Evolutionary conservation across 2,113 vertebrate species (phyloP).

Genomic region (Cepphus grylle): DNA sequence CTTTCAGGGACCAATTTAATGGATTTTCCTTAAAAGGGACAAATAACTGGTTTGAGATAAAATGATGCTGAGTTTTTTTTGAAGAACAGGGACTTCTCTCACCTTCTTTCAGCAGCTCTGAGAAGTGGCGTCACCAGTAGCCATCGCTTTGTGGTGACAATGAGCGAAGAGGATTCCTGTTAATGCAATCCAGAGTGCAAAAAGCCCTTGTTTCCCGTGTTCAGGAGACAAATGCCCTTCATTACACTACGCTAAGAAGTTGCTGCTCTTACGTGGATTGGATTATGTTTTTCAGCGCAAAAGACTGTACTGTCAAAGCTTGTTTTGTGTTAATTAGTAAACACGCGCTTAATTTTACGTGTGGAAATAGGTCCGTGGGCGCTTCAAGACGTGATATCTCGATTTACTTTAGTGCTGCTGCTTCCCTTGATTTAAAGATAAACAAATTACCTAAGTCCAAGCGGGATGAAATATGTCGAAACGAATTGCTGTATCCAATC

Average conservation of each 20-base stretch:
- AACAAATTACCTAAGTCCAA: not conserved
- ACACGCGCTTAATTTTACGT: not conserved
- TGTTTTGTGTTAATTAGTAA: not conserved
- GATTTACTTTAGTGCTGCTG: not conserved
- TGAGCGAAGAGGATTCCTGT: not conserved
- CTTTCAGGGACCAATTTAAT: not conserved
- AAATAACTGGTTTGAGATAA: not conserved
- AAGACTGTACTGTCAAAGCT: not conserved
- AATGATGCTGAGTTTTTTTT: not conserved
- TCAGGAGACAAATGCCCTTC: not conserved
- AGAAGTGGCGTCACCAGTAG: not conserved
- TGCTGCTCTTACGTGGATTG: not conserved
- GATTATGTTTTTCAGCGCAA: not conserved
- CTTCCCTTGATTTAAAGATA: not conserved
- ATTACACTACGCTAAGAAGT: not conserved
- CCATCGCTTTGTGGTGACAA: rapidly evolving
- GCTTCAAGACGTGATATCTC: not conserved
- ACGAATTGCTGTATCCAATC: not conserved
- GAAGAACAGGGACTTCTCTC: not conserved
- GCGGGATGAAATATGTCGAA: not conserved
- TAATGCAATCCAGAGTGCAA: not conserved
- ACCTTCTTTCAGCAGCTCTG: not conserved
- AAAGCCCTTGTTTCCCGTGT: not conserved
- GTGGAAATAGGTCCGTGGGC: not conserved
- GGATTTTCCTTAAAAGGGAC: not conserved